A percentile compares a stretch with the other conserved stretches of the same genome.
These are phyloP conservation scores for Macroglossus sobrinus DNA, from an alignment of 2,113 vertebrate species.

Conservation along the genomic window DNA sequence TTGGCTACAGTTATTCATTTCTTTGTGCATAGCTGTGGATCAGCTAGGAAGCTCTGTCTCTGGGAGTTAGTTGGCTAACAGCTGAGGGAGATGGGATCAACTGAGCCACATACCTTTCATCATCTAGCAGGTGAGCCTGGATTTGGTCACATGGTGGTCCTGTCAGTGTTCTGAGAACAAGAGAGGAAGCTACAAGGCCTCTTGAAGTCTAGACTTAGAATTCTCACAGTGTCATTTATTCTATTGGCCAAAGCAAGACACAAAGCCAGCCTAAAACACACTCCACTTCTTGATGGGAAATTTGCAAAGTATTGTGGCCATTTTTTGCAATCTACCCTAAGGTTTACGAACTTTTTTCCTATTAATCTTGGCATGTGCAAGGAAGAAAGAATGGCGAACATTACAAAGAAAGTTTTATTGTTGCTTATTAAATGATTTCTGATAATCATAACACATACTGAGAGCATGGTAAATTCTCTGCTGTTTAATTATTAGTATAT, in stretches of 20 bases:
- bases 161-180: background rate
- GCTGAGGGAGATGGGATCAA: background rate
- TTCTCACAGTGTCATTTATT: background rate
- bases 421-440: conserved; percentile 67
- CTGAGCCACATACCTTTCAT: background rate
- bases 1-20: background rate
- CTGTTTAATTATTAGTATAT: background rate
- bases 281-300: background rate
- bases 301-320: background rate
- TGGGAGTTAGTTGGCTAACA: background rate
- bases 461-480: background rate
- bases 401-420: conserved; percentile 63
- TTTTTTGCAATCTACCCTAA: background rate
- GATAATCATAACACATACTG: background rate
- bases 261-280: conserved; percentile 7
- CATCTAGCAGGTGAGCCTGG: background rate
- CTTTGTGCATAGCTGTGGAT: background rate
- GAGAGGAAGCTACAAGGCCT: background rate
- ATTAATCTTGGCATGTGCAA: conserved; percentile 74
- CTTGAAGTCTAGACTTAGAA: background rate
- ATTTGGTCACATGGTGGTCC: background rate
- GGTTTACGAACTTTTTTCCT: conserved; percentile 65
- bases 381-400: conserved; percentile 71
- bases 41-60: background rate
- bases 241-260: background rate